Evolutionary conservation across 1,140 invertebrate genomes (phyloP).

Genomic region (Cecropterus lyciades): DNA sequence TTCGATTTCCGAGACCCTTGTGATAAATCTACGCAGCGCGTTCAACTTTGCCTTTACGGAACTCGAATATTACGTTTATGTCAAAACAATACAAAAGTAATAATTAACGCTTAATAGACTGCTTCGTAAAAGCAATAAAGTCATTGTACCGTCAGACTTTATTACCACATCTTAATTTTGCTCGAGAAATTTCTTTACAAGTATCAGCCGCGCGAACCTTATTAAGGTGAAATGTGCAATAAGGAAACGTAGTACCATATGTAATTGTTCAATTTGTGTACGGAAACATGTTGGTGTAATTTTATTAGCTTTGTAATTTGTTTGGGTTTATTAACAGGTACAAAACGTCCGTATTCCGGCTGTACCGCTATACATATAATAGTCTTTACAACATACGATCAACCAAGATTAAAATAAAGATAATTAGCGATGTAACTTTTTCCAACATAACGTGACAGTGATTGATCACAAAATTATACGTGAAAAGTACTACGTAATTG

Average conservation of each 20-base stretch:
- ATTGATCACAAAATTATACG: conserved; percentile 2
- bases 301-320: conserved; percentile 22
- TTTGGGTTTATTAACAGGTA: conserved; percentile 14
- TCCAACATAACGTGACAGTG: conserved; percentile 4
- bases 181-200: conserved; percentile 24
- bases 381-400: not conserved
- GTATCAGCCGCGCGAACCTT: conserved; percentile 13
- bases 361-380: not conserved
- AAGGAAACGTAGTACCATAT: conserved; percentile 24
- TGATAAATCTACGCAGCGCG: conserved; percentile 32
- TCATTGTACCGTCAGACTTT: not conserved
- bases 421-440: conserved; percentile 4
- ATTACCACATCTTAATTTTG: conserved; percentile 21
- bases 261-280: conserved; percentile 30
- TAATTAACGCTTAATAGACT: conserved; percentile 20
- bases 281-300: conserved; percentile 19
- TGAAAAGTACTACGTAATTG: not conserved
- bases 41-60: conserved; percentile 36
- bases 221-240: conserved; percentile 33
- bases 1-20: conserved; percentile 36
- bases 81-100: conserved; percentile 8
- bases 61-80: not conserved
- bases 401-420: conserved; percentile 8
- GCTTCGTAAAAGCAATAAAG: conserved; percentile 3
- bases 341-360: conserved; percentile 19